A percentile compares a stretch with the other conserved stretches of the same genome.
These are phyloP conservation scores for Abscondita cerata DNA, from an alignment of 2,888 invertebrate genomes.

Conservation along the genomic window DNA sequence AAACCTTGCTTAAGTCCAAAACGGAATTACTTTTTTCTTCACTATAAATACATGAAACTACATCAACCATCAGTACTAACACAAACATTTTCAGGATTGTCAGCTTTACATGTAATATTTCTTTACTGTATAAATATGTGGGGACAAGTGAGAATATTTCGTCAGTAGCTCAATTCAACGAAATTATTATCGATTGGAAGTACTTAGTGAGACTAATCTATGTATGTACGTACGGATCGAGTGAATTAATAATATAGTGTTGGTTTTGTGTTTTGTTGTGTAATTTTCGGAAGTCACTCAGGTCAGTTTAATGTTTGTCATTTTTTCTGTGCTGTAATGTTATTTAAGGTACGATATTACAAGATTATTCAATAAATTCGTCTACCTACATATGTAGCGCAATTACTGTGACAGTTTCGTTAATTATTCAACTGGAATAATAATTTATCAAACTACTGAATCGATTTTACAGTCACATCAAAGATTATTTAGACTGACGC, in stretches of 20 bases:
- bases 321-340: constrained; percentile 12
- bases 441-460: constrained; percentile 8
- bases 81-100: constrained; percentile 3
- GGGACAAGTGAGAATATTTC: constrained; percentile 16
- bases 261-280: constrained; percentile 30
- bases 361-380: neutral
- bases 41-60: neutral
- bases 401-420: neutral
- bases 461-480: constrained; percentile 3
- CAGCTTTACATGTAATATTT: constrained; percentile 7
- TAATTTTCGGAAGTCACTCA: constrained; percentile 30
- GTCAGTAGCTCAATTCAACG: constrained; percentile 28
- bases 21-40: neutral
- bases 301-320: constrained; percentile 33
- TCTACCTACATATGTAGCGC: neutral
- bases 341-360: constrained; percentile 25
- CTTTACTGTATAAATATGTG: constrained; percentile 1
- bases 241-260: constrained; percentile 34
- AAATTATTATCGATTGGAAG: constrained; percentile 31
- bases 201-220: constrained; percentile 24
- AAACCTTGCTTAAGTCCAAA: neutral
- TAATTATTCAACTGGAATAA: constrained; percentile 5
- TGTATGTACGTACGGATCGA: constrained; percentile 18
- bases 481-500: neutral
- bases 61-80: neutral